phyloP scores from a whole-genome alignment of 2,888 invertebrate genomes.

The Limnephilus lunatus region DNA sequence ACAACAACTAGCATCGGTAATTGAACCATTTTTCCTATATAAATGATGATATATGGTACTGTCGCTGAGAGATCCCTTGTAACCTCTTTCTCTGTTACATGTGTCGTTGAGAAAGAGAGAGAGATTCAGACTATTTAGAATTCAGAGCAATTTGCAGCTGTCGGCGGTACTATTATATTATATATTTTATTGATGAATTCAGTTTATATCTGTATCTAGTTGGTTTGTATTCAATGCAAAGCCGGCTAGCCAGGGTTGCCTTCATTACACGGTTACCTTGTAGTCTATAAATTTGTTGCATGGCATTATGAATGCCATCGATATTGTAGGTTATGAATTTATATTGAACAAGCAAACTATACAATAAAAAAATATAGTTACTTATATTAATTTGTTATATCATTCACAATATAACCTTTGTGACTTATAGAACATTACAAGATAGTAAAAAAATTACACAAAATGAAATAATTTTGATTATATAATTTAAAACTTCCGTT shows the following conservation, averaged over 20 bases:
- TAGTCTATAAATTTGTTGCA: not conserved
- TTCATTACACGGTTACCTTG: not conserved
- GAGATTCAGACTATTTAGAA: too few species aligned
- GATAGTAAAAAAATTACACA: not conserved
- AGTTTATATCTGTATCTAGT: not conserved
- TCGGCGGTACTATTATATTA: not conserved
- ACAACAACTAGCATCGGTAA: not conserved
- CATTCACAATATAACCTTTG: not conserved
- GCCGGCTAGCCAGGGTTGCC: not conserved
- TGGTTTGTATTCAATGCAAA: not conserved
- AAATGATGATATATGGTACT: not conserved
- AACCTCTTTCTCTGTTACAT: not conserved
- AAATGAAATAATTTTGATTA: not conserved
- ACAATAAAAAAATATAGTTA: not conserved
- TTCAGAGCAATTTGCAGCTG: not conserved
- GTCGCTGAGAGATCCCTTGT: not conserved
- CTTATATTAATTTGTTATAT: not conserved
- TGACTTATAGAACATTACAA: not conserved
- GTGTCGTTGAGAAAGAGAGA: not conserved
- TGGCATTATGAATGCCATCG: not conserved
- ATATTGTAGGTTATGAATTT: not conserved
- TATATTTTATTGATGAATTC: not conserved
- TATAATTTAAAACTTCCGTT: not conserved
- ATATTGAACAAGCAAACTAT: not conserved
- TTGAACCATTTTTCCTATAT: not conserved